Base-by-base conservation (phyloP, 92 coral and sea anemone genomes). In the Meandrina meandrites region DNA sequence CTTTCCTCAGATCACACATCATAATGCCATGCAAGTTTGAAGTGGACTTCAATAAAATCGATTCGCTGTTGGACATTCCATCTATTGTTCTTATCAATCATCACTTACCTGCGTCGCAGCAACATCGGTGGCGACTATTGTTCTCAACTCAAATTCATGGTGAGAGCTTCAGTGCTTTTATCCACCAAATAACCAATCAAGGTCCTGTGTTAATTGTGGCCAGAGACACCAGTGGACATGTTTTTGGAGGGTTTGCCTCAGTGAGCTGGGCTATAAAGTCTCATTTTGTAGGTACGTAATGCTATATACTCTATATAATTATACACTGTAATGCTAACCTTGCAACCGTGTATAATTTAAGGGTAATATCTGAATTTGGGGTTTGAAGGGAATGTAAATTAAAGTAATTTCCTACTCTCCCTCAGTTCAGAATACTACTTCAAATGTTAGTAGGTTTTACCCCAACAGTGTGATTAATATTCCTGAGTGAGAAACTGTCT, bases 221-320 rank as follows among this genome's bases (percentile, higher is more conserved):
- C 37, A 88, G 81, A 71, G 98, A 96, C 74, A 84, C 84, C 31
- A 92, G 89, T 68, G 98, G 98, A 18, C 90, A 91, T 73, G 69
- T 94, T 32, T 96, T 96, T 94, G 98, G 98, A 72, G 98, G 98
- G 35, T 96, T 96, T 87, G 99, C 99, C 7, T 94, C 99, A 8
- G 79, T 88, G 72, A 94, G 98, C 85, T 94, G 99, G 99, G 71
- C 92, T 21, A 84, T 96, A 81, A 96, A 92, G 86, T 93, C 99
- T 35, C 92, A 90, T 50, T 96, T 96, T 91, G 93, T 90, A 45
- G 99, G 99, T 96, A 86, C 19, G 82, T 37, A 30, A 62, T 62
- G 18, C 8, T 18, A 57, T 3, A 54, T 16, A 54, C 18, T 54
- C 1, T n/a, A n/a, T n/a, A n/a, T n/a, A n/a, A n/a, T n/a, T n/a